Base-by-base conservation (phyloP, 2,888 invertebrate species). In the Nemotelus nigrinus region DNA sequence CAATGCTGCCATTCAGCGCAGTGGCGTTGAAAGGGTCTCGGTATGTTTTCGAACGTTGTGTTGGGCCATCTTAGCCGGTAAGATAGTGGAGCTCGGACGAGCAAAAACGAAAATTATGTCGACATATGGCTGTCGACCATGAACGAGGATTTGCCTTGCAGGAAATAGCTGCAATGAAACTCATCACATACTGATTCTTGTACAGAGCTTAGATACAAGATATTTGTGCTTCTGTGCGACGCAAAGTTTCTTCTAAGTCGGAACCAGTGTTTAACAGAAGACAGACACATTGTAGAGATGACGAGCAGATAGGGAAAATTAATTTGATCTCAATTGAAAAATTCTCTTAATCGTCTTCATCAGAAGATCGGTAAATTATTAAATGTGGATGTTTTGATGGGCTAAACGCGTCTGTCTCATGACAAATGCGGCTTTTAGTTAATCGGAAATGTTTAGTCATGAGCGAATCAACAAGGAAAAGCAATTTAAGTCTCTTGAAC, bases 321-420 rank as follows among this genome's bases (percentile, higher is more conserved):
- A 55, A 70, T 70, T 53, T n/a, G 70, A 70, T 70, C 70, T 41
- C 70, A 70, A 70, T 70, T 70, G 70, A 70, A 70, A 70, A 55
- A 50, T 50, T 68, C 53, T 70, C 43, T 70, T 55, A 70, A 70
- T 70, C 55, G 70, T n/a, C 3, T 41, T 41, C 39, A 53, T 70
- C 70, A 70, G 55, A 8, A 50, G 39, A 70, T 70, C 25, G 55
- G 70, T 53, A 43, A 3, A 70, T 55, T 48, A 70, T 70, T 55
- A 70, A 55, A 43, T 70, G 70, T 8, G 68, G 68, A 48, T 68
- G 50, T 43, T 10, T 5, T 43, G 10, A 57, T 57, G 57, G 57
- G 5, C 8, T 63, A n/a, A n/a, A 39, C 6, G 8, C 43, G 43
- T 43, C 43, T 4, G 43, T 43, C 25, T 41, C 7, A 63, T 63